Base-by-base conservation (phyloP, 2,113 vertebrate genomes). In the Zootoca vivipara region DNA sequence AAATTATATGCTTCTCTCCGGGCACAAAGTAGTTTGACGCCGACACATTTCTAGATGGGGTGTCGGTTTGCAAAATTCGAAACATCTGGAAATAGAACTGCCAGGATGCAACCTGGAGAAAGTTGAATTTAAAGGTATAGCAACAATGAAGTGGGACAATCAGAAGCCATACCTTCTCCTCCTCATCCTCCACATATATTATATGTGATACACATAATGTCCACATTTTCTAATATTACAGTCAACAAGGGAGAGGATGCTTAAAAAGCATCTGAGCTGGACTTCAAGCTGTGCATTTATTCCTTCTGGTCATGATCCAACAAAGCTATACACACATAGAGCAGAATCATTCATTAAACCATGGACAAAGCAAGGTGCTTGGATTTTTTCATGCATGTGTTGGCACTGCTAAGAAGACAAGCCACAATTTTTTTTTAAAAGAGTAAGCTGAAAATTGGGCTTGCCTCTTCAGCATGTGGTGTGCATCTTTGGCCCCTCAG, bases 1-100 rank as follows among this genome's bases (percentile, higher is more conserved):
- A 91, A 95, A 94, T 93, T 85, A 92, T 90, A 72, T 83, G 86
- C 78, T 93, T 94, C 67, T 95, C 82, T 26, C 89, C 79, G 85
- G 74, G 85, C 90, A 91, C 22, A 1, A 86, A 78, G 12, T 33
- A 83, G 33, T 30, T n/a, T 67, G n/a, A 64, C 5, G 22, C 40
- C 8, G 30, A 5, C 2, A 33, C 20, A n/a, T 65, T 46, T 26
- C 62, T 67, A 65, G 58, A 67, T 70, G 38, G 40, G 20, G 40
- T 46, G 62, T 78, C 12, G 6, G 35, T 78, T 70, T 65, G 35
- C 58, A 78, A n/a, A 64, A 8, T 22, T 65, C n/a, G 85, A 78
- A 78, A 30, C 58, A 33, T 26, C 3, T 35, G 42, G 20, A 20
- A 86, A 65, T 86, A 78, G 40, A 78, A 64, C 46, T 85, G 74